Base-by-base conservation (phyloP, 2,888 invertebrate species). In the Apamea anceps region DNA sequence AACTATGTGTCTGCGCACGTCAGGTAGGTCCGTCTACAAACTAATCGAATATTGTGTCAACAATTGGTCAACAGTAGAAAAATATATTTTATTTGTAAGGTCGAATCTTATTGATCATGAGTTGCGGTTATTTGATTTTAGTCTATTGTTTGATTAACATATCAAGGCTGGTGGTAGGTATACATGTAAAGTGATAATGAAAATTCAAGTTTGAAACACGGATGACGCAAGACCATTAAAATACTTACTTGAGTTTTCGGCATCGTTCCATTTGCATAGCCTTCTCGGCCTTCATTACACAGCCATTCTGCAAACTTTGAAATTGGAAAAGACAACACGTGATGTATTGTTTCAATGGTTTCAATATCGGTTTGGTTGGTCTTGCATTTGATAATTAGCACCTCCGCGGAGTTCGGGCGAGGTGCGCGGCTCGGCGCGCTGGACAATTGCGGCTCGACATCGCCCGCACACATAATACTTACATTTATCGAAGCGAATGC, bases 191-290 rank as follows among this genome's bases (percentile, higher is more conserved):
- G 97, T 96, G 97, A 97, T 96, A 97, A 97, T 97, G 96, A 96
- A 97, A 96, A 96, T 96, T 96, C 96, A 97, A 96, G 97, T 97
- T 96, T 96, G 95, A 95, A 96, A 94, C 94, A 92, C 90, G 93
- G 94, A 96, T 97, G 97, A 96, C 96, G 97, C 96, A 97, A 97
- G 95, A 95, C 96, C 96, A 96, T 96, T 96, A 96, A 96, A 95
- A 95, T 96, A 95, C 95, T 92, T 93, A 93, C 93, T 94, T 93
- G 94, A 95, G 92, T 96, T 96, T 97, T 96, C 96, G 97, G 96
- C 96, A 95, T 94, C 95, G 93, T 95, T 95, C 94, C 96, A 95
- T 96, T 96, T 96, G 96, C 96, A 95, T 95, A 94, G 95, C 94
- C 94, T 93, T 93, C 93, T 94, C 93, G 95, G 96, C 96, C 96